phyloP scores from a whole-genome alignment of 2,888 invertebrate genomes.

The Phymatocera aterrima region DNA sequence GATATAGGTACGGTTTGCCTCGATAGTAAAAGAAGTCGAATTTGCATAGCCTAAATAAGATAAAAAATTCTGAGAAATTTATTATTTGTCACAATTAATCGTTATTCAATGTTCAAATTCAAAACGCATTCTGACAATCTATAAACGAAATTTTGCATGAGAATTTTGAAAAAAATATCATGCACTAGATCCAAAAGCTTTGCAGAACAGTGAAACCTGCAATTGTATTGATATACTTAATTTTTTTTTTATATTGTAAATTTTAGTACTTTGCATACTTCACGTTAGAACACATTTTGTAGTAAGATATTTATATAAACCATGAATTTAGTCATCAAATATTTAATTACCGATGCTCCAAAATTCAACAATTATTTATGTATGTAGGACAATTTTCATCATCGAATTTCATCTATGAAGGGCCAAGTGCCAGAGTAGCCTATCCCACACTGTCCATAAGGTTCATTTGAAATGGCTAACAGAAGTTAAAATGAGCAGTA shows the following conservation, averaged over 20 bases:
- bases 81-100: slow-evolving; percentile 25
- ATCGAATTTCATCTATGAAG: neutral
- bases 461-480: no score
- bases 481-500: no score
- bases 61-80: neutral
- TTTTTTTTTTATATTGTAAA: slow-evolving; percentile 1
- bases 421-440: no score
- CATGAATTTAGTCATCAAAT: neutral
- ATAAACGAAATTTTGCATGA: neutral
- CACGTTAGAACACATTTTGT: neutral
- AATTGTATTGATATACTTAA: slow-evolving; percentile 25
- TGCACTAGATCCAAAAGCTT: slow-evolving; percentile 10
- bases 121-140: slow-evolving; percentile 45
- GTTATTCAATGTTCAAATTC: slow-evolving; percentile 36
- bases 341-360: neutral
- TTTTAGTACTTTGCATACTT: neutral
- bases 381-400: neutral
- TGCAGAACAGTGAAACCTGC: neutral
- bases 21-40: slow-evolving; percentile 5
- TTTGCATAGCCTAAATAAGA: no score
- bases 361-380: neutral
- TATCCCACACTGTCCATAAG: no score
- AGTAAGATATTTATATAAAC: neutral
- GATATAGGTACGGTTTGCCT: neutral
- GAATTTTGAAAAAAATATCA: slow-evolving; percentile 11